phyloP scores from a whole-genome alignment of 2,797 vertebrate species.

The Acridotheres tristis region DNA sequence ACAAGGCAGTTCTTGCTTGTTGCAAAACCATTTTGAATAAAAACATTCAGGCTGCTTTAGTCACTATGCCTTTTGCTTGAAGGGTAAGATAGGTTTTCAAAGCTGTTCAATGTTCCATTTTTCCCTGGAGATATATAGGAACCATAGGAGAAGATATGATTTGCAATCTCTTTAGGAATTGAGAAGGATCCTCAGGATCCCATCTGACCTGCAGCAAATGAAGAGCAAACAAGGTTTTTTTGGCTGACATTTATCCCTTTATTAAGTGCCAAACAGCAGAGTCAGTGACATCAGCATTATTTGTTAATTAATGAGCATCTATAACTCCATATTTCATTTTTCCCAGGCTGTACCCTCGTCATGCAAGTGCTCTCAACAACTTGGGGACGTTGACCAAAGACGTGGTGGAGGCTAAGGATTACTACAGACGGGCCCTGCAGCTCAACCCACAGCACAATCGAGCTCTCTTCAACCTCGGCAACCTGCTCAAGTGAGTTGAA shows the following conservation, averaged over 20 bases:
- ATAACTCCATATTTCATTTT: background rate
- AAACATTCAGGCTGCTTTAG: background rate
- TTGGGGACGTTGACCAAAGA: conserved; percentile 89
- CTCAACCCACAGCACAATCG: conserved; percentile 92
- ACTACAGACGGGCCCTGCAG: conserved; percentile 89
- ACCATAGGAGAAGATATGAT: background rate
- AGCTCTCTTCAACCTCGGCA: conserved; percentile 96
- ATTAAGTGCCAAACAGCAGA: background rate
- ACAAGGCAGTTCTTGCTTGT: background rate
- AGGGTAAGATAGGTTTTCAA: background rate
- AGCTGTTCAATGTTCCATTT: background rate
- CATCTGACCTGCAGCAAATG: background rate
- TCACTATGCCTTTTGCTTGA: background rate
- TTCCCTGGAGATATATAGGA: background rate
- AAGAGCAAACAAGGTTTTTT: background rate
- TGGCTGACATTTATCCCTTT: background rate
- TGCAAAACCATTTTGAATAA: conserved; percentile 4
- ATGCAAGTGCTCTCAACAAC: conserved; percentile 97
- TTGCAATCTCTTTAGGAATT: background rate
- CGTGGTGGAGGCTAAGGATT: conserved; percentile 84
- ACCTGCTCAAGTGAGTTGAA: conserved; percentile 89
- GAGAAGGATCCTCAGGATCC: background rate
- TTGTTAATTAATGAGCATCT: background rate
- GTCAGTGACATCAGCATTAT: background rate
- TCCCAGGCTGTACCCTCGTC: conserved; percentile 90